Evolutionary conservation across 2,113 vertebrate species (phyloP).

Genomic region (Nerophis lumbriciformis): DNA sequence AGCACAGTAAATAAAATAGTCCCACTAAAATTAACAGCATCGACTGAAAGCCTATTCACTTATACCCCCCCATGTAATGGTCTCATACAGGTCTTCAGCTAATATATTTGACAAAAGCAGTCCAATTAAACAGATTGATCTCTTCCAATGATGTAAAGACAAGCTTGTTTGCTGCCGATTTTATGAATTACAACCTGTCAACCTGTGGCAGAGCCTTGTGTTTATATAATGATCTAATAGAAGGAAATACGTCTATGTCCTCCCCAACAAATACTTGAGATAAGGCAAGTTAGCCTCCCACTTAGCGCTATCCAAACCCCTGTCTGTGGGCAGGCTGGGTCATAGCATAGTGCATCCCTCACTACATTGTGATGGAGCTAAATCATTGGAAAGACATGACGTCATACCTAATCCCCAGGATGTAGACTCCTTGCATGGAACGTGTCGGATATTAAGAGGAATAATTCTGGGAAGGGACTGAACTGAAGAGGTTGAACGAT

Average conservation of each 20-base stretch:
- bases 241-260: constrained; percentile 59
- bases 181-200: constrained; percentile 57
- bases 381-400: constrained; percentile 56
- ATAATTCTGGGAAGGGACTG: constrained; percentile 32
- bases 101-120: constrained; percentile 61
- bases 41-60: constrained; percentile 51
- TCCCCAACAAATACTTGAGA: constrained; percentile 69
- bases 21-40: constrained; percentile 33
- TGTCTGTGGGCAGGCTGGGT: constrained; percentile 51
- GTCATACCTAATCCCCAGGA: constrained; percentile 48
- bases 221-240: constrained; percentile 70
- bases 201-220: constrained; percentile 53
- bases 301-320: constrained; percentile 25
- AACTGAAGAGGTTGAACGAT: constrained; percentile 48
- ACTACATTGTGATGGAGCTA: constrained; percentile 44
- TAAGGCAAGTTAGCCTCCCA: constrained; percentile 54
- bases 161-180: constrained; percentile 43
- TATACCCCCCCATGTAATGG: constrained; percentile 44
- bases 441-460: constrained; percentile 26
- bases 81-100: constrained; percentile 45
- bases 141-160: constrained; percentile 59
- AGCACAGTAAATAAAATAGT: constrained; percentile 48
- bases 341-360: constrained; percentile 58
- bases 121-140: constrained; percentile 66
- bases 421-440: constrained; percentile 34